These are phyloP conservation scores for Novumbra hubbsi DNA, from an alignment of 2,797 vertebrate species.

Conservation along the genomic window DNA sequence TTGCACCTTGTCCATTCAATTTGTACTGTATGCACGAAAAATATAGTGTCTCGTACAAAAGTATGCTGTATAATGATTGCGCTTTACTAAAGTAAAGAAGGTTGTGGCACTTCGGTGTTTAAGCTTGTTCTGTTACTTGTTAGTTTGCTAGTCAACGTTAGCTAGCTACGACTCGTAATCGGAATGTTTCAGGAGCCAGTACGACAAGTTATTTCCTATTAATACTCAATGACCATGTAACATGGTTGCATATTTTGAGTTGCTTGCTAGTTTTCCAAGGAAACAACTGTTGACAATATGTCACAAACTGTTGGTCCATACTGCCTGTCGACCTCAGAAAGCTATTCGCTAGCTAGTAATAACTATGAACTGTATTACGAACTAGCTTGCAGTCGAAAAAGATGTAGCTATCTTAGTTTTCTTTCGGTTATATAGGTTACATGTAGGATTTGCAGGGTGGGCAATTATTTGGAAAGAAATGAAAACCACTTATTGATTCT, in stretches of 20 bases:
- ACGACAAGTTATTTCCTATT: not conserved
- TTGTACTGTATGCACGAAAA: not conserved
- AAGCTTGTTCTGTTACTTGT: conserved; percentile 30
- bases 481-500: not conserved
- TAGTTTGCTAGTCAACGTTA: conserved; percentile 5
- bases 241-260: not conserved
- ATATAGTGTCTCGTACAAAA: conserved; percentile 8
- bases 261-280: not conserved
- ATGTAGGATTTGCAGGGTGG: not conserved
- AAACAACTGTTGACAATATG: not conserved
- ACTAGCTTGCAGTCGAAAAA: not conserved
- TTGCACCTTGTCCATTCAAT: not conserved
- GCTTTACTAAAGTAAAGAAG: conserved; percentile 32
- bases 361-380: not conserved
- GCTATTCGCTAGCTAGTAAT: not conserved
- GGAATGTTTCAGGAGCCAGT: not conserved
- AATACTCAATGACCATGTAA: not conserved
- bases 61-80: conserved; percentile 35
- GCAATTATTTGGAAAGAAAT: not conserved
- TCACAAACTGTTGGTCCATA: not conserved
- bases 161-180: not conserved
- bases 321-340: not conserved
- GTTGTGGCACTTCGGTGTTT: conserved; percentile 17
- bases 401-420: not conserved
- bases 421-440: not conserved